Percentiles rank a stretch among this genome's conserved stretches.
Evolutionary conservation across 1,140 invertebrate species (phyloP).

Genomic region (Anastrepha obliqua): DNA sequence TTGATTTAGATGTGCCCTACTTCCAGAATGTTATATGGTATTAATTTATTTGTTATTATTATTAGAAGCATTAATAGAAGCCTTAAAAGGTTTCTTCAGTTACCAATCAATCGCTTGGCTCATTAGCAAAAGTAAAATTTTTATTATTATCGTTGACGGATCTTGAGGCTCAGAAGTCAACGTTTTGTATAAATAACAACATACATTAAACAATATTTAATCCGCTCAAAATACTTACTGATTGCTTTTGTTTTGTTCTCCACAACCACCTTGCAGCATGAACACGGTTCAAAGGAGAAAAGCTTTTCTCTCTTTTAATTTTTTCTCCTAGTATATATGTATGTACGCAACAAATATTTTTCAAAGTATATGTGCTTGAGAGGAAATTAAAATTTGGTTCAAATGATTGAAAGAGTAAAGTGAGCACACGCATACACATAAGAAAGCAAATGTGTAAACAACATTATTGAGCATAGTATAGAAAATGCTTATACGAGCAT

Average conservation of each 20-base stretch:
- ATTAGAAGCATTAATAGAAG: neutral
- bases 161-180: too few relatives aligned
- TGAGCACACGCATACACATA: neutral
- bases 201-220: neutral
- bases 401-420: neutral
- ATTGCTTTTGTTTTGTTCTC: neutral
- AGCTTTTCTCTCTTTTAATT: neutral
- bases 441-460: neutral
- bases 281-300: neutral
- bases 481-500: neutral
- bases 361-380: neutral
- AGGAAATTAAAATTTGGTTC: neutral
- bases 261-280: neutral
- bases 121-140: neutral
- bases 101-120: neutral
- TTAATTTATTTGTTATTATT: neutral
- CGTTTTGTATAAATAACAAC: too few relatives aligned
- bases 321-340: neutral
- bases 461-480: neutral
- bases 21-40: neutral
- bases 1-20: too few relatives aligned
- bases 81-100: neutral
- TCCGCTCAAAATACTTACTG: neutral
- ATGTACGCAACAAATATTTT: neutral
- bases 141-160: neutral